A percentile compares a stretch with the other conserved stretches of the same genome.
Conservation (phyloP, 2,797 vertebrate genomes). For the Zalophus californianus region DNA sequence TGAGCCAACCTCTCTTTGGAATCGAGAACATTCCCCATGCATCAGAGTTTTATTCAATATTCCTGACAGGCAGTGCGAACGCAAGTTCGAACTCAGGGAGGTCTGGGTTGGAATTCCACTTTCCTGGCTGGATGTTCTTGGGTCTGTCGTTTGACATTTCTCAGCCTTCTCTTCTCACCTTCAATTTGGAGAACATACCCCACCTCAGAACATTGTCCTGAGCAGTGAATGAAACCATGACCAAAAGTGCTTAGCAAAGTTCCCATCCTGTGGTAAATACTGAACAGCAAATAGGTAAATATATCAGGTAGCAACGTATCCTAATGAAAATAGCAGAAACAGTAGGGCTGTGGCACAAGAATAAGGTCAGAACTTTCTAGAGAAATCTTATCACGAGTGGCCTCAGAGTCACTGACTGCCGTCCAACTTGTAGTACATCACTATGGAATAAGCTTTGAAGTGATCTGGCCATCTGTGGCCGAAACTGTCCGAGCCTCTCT, state of each 20-base stretch:
- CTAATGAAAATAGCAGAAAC: background rate
- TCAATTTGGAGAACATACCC: background rate
- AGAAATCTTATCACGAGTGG: background rate
- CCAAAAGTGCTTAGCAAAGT: background rate
- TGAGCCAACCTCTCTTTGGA: background rate
- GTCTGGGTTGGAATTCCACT: conserved; percentile 1
- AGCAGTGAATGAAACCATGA: background rate
- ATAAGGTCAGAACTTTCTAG: conserved; percentile 8
- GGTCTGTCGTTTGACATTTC: background rate
- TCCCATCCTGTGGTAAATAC: background rate
- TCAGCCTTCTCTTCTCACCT: conserved; percentile 2
- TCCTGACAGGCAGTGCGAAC: background rate
- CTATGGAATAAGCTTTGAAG: background rate
- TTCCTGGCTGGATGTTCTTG: background rate
- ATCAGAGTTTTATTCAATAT: background rate
- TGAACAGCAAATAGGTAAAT: background rate
- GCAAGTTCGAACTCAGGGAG: background rate
- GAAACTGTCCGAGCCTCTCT: background rate
- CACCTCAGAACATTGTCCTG: background rate
- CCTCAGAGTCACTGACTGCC: background rate
- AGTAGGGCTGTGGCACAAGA: background rate
- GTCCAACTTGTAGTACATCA: background rate
- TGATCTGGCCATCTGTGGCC: background rate
- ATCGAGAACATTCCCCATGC: background rate
- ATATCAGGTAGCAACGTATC: background rate